A percentile compares a stretch with the other conserved stretches of the same genome.
phyloP scores from a whole-genome alignment of 2,888 invertebrate species.

The Drosophila peninsularis region DNA sequence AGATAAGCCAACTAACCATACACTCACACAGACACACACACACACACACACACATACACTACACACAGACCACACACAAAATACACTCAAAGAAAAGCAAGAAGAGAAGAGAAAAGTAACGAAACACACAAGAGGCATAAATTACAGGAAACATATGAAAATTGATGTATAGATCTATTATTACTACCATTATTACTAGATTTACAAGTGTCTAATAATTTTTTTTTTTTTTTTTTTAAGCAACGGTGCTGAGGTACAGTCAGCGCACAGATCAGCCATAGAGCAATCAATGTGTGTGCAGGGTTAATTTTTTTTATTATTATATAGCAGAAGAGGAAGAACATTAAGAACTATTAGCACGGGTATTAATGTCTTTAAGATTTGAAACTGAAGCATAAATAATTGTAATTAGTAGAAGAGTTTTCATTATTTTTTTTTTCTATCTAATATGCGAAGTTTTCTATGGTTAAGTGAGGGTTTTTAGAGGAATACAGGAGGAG shows the following conservation, averaged over 20 bases:
- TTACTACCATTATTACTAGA: slow-evolving; percentile 50
- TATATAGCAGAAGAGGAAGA: slow-evolving; percentile 18
- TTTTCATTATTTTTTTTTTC: slow-evolving; percentile 21
- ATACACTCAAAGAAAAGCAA: background rate
- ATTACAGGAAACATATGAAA: slow-evolving; percentile 66
- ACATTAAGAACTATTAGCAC: slow-evolving; percentile 72
- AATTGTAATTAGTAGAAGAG: slow-evolving; percentile 54
- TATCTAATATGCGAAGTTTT: slow-evolving; percentile 30
- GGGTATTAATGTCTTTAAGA: slow-evolving; percentile 75
- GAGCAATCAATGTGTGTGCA: slow-evolving; percentile 49
- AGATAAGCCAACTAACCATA: slow-evolving; percentile 77
- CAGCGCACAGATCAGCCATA: slow-evolving; percentile 38
- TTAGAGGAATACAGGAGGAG: slow-evolving; percentile 14
- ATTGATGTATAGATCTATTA: slow-evolving; percentile 61
- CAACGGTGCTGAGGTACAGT: slow-evolving; percentile 30
- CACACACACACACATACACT: slow-evolving; percentile 17
- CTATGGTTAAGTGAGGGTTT: slow-evolving; percentile 45
- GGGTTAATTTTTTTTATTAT: slow-evolving; percentile 26
- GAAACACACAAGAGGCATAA: slow-evolving; percentile 58
- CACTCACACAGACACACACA: slow-evolving; percentile 18
- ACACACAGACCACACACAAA: slow-evolving; percentile 21
- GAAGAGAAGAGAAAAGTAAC: background rate
- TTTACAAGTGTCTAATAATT: slow-evolving; percentile 34
- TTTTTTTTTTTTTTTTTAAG: slow-evolving; percentile 25
- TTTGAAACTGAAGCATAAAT: slow-evolving; percentile 44